Evolutionary conservation across 2,888 invertebrate species (phyloP), one percentile per base, ranked within the genome.

Genomic region (Liopterus haemorrhoidalis): DNA sequence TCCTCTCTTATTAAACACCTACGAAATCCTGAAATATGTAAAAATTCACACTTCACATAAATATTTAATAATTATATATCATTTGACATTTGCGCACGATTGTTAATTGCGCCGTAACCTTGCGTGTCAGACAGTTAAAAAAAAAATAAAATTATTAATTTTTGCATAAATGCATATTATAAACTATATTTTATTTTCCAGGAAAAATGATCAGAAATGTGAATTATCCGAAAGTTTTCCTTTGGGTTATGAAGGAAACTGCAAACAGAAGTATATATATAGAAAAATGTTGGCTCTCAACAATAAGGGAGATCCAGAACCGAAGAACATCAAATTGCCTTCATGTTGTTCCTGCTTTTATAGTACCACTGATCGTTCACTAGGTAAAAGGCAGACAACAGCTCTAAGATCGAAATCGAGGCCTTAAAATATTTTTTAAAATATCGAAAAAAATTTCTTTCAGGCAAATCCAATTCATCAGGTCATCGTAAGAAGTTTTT

Each of bases 271-370:
- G 57, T 78, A 68, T 55, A 70, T 76, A 25, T 72, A 72, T 50
- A 63, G 75, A 25, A 69, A 73, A 51, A 56, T 79, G 44, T 57
- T 78, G 12, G 75, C 79, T 0, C 53, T 83, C 0, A 69, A 66
- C 32, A 59, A 65, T 1, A 60, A 64, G 6, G 73, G 72, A 1
- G 57, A 66, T 5, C 59, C 74, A 2, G 54, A 65, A 8, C 66
- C 71, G 12, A 76, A 75, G 44, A 60, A 67, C 6, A 78, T 85
- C 49, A 68, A 70, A 55, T 67, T 87, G 39, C 87, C 88, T 1
- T 81, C 83, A 15, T 86, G 86, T 56, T 88, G 88, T 60, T 79
- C 82, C 38, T 88, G 88, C 45, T 57, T 65, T 2, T 67, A 19
- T 33, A 33, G 18, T 9, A 33, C 16, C 18, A 16, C n/a, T n/a